These are phyloP conservation scores for Hemistola chrysoprasaria DNA, from an alignment of 2,888 invertebrate genomes.

Conservation along the genomic window DNA sequence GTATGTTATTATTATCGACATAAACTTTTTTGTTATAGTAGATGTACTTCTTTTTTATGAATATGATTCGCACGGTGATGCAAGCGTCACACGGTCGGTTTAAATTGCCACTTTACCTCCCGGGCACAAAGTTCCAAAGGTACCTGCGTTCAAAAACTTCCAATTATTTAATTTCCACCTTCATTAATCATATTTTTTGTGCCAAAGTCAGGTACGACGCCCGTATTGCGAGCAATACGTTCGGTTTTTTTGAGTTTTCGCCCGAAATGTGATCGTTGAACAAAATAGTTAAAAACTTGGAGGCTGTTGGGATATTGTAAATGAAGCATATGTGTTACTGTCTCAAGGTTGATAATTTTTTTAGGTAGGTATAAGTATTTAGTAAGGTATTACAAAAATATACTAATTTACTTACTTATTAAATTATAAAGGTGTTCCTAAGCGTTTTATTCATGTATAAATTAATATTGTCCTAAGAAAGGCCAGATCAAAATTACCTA, in stretches of 20 bases:
- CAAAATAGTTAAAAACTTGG: conserved; percentile 13
- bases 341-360: too few relatives aligned
- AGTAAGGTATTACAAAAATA: too few relatives aligned
- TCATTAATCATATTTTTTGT: conserved; percentile 79
- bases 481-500: too few relatives aligned
- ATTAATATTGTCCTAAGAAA: too few relatives aligned
- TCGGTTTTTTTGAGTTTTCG: conserved; percentile 46
- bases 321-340: too few relatives aligned
- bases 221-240: conserved; percentile 61
- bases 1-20: too few relatives aligned
- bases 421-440: too few relatives aligned
- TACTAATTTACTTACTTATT: too few relatives aligned
- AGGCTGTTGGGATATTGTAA: background rate
- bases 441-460: too few relatives aligned
- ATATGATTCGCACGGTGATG: background rate
- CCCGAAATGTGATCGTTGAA: conserved; percentile 33
- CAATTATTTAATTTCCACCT: conserved; percentile 71
- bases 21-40: too few relatives aligned
- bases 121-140: conserved; percentile 20
- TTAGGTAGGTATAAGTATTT: too few relatives aligned
- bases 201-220: conserved; percentile 52
- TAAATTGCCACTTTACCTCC: conserved; percentile 55
- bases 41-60: too few relatives aligned
- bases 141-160: conserved; percentile 51
- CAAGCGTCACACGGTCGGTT: conserved; percentile 21